phyloP scores from a whole-genome alignment of 2,888 invertebrate species.

The Clunio marinus region DNA sequence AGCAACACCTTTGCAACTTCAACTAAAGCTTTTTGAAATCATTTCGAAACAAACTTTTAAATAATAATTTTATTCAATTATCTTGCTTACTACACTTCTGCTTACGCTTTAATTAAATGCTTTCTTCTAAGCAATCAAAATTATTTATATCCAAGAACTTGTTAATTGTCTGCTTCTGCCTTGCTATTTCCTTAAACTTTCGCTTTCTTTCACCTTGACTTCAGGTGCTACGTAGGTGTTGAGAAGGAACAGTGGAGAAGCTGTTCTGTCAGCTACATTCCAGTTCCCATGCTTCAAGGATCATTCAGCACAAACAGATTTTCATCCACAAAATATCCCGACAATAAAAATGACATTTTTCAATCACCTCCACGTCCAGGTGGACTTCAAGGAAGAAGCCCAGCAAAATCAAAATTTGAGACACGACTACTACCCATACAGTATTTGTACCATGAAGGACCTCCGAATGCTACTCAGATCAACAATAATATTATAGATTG shows the following conservation, averaged over 20 bases:
- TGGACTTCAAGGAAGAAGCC: constrained; percentile 48
- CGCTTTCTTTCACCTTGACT: not conserved
- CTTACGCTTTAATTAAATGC: too few species aligned
- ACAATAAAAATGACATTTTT: constrained; percentile 44
- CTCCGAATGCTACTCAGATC: constrained; percentile 65
- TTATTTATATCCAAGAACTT: too few species aligned
- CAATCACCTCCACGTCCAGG: constrained; percentile 50
- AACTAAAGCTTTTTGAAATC: too few species aligned
- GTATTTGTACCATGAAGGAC: constrained; percentile 73
- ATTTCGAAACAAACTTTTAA: too few species aligned
- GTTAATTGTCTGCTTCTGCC: too few species aligned
- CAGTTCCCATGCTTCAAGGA: constrained; percentile 48
- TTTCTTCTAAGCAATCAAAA: too few species aligned
- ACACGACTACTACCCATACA: constrained; percentile 69
- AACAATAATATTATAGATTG: constrained; percentile 51
- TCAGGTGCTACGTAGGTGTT: constrained; percentile 80
- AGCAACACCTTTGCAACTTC: too few species aligned
- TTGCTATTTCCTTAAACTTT: not conserved
- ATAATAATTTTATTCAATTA: too few species aligned
- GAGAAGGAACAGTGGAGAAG: constrained; percentile 78
- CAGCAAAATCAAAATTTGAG: constrained; percentile 51
- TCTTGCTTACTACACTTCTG: too few species aligned
- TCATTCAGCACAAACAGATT: constrained; percentile 42
- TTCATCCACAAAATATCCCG: constrained; percentile 42
- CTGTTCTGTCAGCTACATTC: constrained; percentile 78